phyloP scores from a whole-genome alignment of 2,888 invertebrate genomes.

The Dyspetes luteomarginatus region DNA sequence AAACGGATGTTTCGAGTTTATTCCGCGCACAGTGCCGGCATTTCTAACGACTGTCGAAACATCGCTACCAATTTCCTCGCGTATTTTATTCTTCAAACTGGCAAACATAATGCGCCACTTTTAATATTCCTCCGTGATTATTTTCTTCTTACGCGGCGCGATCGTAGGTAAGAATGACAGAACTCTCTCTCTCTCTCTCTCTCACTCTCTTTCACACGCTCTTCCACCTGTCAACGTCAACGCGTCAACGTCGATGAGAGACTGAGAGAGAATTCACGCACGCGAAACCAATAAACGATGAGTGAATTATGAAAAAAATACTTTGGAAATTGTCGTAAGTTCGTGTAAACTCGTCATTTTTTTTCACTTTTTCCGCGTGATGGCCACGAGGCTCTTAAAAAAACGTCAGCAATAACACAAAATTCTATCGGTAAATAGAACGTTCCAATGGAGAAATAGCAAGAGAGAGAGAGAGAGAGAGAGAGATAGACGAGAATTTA shows the following conservation, averaged over 20 bases:
- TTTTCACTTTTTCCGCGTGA: background rate
- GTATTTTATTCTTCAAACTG: conserved; percentile 94
- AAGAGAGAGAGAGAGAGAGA: conserved; percentile 17
- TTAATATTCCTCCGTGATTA: too few species aligned
- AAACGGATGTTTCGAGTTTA: conserved; percentile 79
- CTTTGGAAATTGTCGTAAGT: conserved; percentile 14
- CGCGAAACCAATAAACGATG: conserved; percentile 16
- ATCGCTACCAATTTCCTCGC: conserved; percentile 94
- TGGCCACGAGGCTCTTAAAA: background rate
- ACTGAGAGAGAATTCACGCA: conserved; percentile 22
- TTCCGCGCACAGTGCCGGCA: conserved; percentile 78
- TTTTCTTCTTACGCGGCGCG: background rate
- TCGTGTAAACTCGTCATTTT: conserved; percentile 45
- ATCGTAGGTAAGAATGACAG: conserved; percentile 54
- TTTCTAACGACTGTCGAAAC: conserved; percentile 84
- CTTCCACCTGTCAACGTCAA: conserved; percentile 69
- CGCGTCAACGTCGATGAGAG: conserved; percentile 39
- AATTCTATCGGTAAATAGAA: conserved; percentile 34
- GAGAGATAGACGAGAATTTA: conserved; percentile 41
- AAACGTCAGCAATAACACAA: background rate
- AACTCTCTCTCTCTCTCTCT: too few species aligned
- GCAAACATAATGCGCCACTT: conserved; percentile 91
- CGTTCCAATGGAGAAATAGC: background rate
- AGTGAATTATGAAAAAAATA: conserved; percentile 43
- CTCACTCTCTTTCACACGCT: conserved; percentile 17